A percentile compares a stretch with the other conserved stretches of the same genome.
phyloP scores from a whole-genome alignment of 2,888 invertebrate species.

The Cheilosia urbana region DNA sequence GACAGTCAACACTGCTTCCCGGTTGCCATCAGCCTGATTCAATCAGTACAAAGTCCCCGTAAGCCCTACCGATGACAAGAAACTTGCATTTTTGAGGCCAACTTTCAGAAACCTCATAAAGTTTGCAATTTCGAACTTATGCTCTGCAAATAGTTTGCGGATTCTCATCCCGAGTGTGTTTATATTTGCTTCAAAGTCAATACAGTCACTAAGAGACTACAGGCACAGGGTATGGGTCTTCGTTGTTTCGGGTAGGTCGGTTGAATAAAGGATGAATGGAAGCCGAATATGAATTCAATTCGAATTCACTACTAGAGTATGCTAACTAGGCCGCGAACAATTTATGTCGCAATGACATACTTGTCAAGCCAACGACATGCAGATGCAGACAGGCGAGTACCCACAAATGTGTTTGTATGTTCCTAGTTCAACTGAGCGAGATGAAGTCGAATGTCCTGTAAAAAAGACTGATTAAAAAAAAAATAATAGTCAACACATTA shows the following conservation, averaged over 20 bases:
- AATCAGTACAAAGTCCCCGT: slow-evolving; percentile 20
- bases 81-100: slow-evolving; percentile 39
- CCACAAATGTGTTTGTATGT: background rate
- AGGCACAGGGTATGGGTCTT: slow-evolving; percentile 40
- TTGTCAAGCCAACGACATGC: slow-evolving; percentile 24
- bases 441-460: background rate
- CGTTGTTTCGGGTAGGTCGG: slow-evolving; percentile 7
- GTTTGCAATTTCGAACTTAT: slow-evolving; percentile 54
- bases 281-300: slow-evolving; percentile 46
- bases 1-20: slow-evolving; percentile 22
- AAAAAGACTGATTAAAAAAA: no score
- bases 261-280: slow-evolving; percentile 51
- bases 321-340: slow-evolving; percentile 57
- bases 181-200: slow-evolving; percentile 54
- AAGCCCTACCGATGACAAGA: slow-evolving; percentile 28
- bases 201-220: slow-evolving; percentile 35
- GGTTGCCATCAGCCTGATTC: slow-evolving; percentile 37
- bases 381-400: background rate
- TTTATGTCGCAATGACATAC: slow-evolving; percentile 42
- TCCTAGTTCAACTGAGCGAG: background rate
- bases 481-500: background rate
- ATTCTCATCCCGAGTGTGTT: slow-evolving; percentile 30
- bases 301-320: slow-evolving; percentile 25
- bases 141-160: slow-evolving; percentile 12
- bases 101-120: slow-evolving; percentile 57